Percentiles rank a stretch among this genome's conserved stretches.
These are phyloP conservation scores for Nineta flava DNA, from an alignment of 2,888 invertebrate species.

Conservation along the genomic window DNA sequence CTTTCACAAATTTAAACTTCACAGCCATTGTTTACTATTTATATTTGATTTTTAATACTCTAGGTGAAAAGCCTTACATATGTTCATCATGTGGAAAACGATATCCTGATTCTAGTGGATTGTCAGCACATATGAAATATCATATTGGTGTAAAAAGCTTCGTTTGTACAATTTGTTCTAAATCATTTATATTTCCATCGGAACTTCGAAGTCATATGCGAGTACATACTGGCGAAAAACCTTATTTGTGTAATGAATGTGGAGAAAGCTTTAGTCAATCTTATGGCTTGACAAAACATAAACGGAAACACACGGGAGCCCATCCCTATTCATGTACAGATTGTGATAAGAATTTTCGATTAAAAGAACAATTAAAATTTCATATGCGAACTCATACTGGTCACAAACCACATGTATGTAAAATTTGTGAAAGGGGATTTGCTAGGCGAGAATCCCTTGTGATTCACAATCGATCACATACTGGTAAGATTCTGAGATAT, in stretches of 20 bases:
- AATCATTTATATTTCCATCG: constrained; percentile 21
- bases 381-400: constrained; percentile 24
- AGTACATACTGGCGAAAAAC: constrained; percentile 21
- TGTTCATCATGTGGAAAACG: constrained; percentile 22
- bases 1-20: no score
- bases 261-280: constrained; percentile 21
- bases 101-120: constrained; percentile 22
- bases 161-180: constrained; percentile 19
- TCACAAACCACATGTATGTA: constrained; percentile 19
- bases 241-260: constrained; percentile 19
- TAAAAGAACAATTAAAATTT: constrained; percentile 21
- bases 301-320: constrained; percentile 20
- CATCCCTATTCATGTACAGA: constrained; percentile 20
- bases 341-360: constrained; percentile 21
- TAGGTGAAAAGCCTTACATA: constrained; percentile 20
- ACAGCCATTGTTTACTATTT: no score
- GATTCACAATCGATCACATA: constrained; percentile 20
- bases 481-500: constrained; percentile 12
- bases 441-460: constrained; percentile 21
- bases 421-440: constrained; percentile 19
- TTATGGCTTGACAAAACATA: constrained; percentile 21
- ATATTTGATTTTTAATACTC: no score
- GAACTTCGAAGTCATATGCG: constrained; percentile 21
- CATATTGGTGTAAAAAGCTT: constrained; percentile 23
- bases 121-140: constrained; percentile 21